phyloP scores from a whole-genome alignment of 1,140 invertebrate genomes.

The Apis florea region DNA sequence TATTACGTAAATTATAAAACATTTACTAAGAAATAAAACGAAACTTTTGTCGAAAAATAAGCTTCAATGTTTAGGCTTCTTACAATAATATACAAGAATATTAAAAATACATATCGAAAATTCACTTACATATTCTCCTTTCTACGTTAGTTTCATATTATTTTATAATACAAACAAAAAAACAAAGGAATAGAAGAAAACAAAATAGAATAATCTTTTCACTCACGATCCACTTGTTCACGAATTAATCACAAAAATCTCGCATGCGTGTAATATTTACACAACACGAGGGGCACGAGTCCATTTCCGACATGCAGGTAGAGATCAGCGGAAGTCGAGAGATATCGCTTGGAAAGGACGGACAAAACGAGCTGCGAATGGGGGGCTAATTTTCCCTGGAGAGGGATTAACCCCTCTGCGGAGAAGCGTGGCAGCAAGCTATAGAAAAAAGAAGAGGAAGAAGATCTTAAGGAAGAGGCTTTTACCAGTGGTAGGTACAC shows the following conservation, averaged over 20 bases:
- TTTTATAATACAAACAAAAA: too few relatives aligned
- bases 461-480: constrained; percentile 56
- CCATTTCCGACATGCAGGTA: neutral
- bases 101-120: too few relatives aligned
- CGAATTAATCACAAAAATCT: neutral
- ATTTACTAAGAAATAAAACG: too few relatives aligned
- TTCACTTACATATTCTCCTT: too few relatives aligned
- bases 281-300: neutral
- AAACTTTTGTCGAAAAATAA: too few relatives aligned
- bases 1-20: too few relatives aligned
- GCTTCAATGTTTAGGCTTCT: too few relatives aligned
- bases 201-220: too few relatives aligned
- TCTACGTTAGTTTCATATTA: too few relatives aligned
- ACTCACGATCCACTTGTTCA: neutral
- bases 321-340: constrained; percentile 30
- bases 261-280: neutral
- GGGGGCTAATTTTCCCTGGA: constrained; percentile 54
- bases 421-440: constrained; percentile 29
- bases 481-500: constrained; percentile 60
- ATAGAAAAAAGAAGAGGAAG: constrained; percentile 14
- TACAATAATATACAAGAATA: too few relatives aligned
- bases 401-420: constrained; percentile 58
- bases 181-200: too few relatives aligned
- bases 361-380: constrained; percentile 54
- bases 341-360: constrained; percentile 7